Base-by-base conservation (phyloP, 2,113 vertebrate species). In the Lampris megalopsis region DNA sequence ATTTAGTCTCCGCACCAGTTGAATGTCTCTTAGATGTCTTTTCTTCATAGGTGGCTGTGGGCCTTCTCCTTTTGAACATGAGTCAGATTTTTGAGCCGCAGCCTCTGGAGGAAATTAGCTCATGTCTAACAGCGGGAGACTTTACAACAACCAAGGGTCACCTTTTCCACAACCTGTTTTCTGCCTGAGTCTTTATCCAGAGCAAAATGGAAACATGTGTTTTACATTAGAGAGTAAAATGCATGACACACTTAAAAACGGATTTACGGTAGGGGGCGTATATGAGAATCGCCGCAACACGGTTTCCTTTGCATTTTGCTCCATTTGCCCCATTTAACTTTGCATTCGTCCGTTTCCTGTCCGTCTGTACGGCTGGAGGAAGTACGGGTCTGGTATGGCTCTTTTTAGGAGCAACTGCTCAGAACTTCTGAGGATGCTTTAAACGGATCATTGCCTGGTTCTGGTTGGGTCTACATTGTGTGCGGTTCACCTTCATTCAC, bases 91-190 rank as follows among this genome's bases (percentile, higher is more conserved):
- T 60, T 68, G 43, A 72, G 77, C 80, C 40, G 10, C 41, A 73
- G 73, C 9, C 13, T 83, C 6, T 71, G 68, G 48, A 90, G 80
- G 83, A 89, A 85, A 88, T 89, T 70, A 90, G 38, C 48, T 91
- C 85, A 92, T 82, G 84, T 92, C 87, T 91, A 2, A 79, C 53
- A 45, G 59, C 72, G 50, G 73, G 63, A 85, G 76, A 71, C 69
- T 63, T 60, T 45, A 6, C 48, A 63, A 7, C 42, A 80, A 67
- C 69, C 63, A 37, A 61, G 9, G 3, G 7, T 74, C 63, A 84
- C 37, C 47, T 84, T 92, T 91, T 90, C 85, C 89, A 91, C 73
- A 86, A 36, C 57, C 9, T 13, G 47, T 13, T 38, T n/a, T 77
- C 42, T 3, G 10, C 49, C 11, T 40, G 45, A 11, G 38, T 24